Base-by-base conservation (phyloP, 2,888 invertebrate genomes). In the Tinea semifulvella region DNA sequence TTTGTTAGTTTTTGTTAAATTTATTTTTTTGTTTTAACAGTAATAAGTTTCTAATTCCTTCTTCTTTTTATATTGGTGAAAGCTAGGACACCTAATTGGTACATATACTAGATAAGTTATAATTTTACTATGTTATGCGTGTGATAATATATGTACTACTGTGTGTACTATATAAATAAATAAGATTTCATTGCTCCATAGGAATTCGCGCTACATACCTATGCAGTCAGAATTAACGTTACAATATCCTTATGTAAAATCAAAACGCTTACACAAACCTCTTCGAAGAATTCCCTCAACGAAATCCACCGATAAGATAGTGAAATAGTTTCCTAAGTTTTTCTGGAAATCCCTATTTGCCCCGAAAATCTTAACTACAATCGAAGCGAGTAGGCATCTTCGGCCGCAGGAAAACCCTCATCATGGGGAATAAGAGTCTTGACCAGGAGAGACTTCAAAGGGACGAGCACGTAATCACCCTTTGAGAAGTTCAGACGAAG, bases 401-500 rank as follows among this genome's bases (percentile, higher is more conserved):
- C 40, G 22, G 22, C 11, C 40, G 22, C 40, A 40, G 40, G 40
- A 40, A 40, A 22, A 40, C 40, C 40, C 40, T 40, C 40, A 40
- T 40, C 40, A 40, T 22, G 17, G 40, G 39, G 22, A 14, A 40
- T 40, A 40, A 40, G 40, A 40, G 40, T 40, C 40, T 40, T 40
- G 40, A 40, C 40, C 40, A 40, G 20, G 22, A 13, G 18, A 13
- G 20, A 40, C 40, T 40, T 40, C 40, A 40, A 40, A 40, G 40
- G 22, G n/a, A 16, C n/a, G 13, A 11, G 20, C 6, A 22, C 40
- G 40, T 40, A 40, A 40, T 40, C 40, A 40, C 40, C 40, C 40
- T 40, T 40, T 22, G 40, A 20, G 22, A 40, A 22, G 13, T 40
- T 22, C 40, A 22, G 14, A 17, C 40, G 11, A 40, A 40, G 40